phyloP scores from a whole-genome alignment of 64 coral and sea anemone genomes.

The Anthopleura sola region DNA sequence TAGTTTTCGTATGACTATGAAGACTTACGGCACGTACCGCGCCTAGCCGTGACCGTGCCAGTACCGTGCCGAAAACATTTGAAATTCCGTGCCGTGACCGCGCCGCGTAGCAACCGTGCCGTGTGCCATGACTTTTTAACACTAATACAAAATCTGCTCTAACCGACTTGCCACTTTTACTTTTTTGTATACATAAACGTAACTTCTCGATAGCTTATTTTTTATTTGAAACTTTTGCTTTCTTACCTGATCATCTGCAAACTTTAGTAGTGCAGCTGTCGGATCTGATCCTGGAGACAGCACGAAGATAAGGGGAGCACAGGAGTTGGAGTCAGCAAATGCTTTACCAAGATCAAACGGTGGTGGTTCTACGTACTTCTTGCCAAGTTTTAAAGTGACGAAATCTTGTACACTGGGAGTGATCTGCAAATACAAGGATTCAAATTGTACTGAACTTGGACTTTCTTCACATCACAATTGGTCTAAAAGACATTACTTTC shows the following conservation, averaged over 20 bases:
- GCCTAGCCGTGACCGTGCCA: no score
- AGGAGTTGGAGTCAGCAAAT: constrained; percentile 91
- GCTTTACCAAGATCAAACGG: constrained; percentile 98
- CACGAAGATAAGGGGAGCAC: constrained; percentile 92
- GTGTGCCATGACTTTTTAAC: not conserved
- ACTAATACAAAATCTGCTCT: not conserved
- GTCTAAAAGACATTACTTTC: no score
- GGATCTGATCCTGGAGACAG: constrained; percentile 97
- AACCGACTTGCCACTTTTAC: no score
- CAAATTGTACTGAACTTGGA: not conserved
- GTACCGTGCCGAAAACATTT: no score
- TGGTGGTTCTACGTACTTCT: constrained; percentile 88
- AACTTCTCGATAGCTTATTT: no score
- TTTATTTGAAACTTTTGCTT: not conserved
- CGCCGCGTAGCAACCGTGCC: no score
- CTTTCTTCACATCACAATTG: no score
- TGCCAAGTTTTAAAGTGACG: constrained; percentile 85
- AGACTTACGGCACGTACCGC: no score
- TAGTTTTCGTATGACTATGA: no score
- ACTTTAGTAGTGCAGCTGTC: constrained; percentile 92
- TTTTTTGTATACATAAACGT: no score
- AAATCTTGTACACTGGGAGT: constrained; percentile 95
- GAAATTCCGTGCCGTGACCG: no score
- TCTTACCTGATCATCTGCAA: constrained; percentile 95
- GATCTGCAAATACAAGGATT: constrained; percentile 45